Base-by-base conservation (phyloP, 1,140 invertebrate species). In the Leptonema lineaticorne region DNA sequence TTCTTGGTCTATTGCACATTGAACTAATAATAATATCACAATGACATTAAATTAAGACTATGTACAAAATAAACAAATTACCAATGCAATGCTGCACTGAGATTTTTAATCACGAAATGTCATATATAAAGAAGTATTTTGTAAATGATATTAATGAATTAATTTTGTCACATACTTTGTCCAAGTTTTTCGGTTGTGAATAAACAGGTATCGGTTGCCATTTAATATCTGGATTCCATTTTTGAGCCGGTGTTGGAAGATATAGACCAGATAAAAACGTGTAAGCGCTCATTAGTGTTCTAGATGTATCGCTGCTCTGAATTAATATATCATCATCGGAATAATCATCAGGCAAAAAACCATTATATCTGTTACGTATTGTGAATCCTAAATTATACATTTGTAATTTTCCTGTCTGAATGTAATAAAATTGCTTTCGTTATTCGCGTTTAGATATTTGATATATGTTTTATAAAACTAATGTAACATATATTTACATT, bases 171-270 rank as follows among this genome's bases (percentile, higher is more conserved):
- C 14, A n/a, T 83, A 93, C 91, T 76, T 87, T 87, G 77, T 94
- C 92, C 37, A 87, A 73, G 18, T 83, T 69, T 56, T 82, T 85
- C 0, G 91, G 88, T 41, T 87, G 77, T 4, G 90, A 88, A 78
- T 93, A 90, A 14, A 97, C 87, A 1, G 94, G 92, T 73, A 97
- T 88, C 0, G 95, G 95, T 74, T 93, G 91, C 95, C 95, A 97
- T 0, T 78, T 75, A 48, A 97, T 79, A 50, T 87, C 80, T 0
- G 83, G 76, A 74, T 92, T 85, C 86, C 94, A 94, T 67, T 86
- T 81, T 75, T 92, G 88, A 24, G 85, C 78, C 5, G 84, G 79
- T 24, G 78, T 77, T 0, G 94, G 93, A 22, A 89, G 90, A 80
- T 88, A 96, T 30, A 97, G 79, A 22, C 92, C 93, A 6, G 94